phyloP scores from a whole-genome alignment of 2,797 vertebrate genomes.

The Myotis vivesi region DNA sequence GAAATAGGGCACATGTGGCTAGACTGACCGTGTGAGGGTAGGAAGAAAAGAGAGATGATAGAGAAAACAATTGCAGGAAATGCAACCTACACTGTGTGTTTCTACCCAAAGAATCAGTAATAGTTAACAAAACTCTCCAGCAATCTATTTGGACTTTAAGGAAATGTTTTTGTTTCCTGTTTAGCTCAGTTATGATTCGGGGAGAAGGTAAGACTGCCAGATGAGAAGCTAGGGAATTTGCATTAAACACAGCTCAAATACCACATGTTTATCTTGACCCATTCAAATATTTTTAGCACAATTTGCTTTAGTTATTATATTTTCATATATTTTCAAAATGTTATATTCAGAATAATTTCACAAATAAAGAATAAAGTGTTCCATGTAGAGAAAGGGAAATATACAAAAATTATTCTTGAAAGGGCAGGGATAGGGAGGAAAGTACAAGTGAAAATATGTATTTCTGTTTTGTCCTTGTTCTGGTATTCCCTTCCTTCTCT shows the following conservation, averaged over 20 bases:
- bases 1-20: not conserved
- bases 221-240: not conserved
- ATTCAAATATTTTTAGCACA: not conserved
- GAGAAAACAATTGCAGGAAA: not conserved
- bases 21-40: not conserved
- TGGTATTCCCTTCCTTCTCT: not conserved
- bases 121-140: not conserved
- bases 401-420: not conserved
- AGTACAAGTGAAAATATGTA: not conserved
- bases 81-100: not conserved
- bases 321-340: not conserved
- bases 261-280: slow-evolving; percentile 5
- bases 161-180: not conserved
- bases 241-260: not conserved
- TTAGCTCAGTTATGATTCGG: not conserved
- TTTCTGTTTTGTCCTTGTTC: not conserved
- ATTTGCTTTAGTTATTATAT: slow-evolving; percentile 9
- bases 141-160: not conserved
- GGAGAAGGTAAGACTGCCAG: not conserved
- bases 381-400: not conserved
- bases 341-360: not conserved
- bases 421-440: not conserved
- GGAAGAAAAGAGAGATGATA: too few species aligned
- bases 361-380: not conserved
- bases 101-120: not conserved